Evolutionary conservation across 2,888 invertebrate genomes (phyloP), one percentile per base, ranked within the genome.

Genomic region (Trisateles emortualis): DNA sequence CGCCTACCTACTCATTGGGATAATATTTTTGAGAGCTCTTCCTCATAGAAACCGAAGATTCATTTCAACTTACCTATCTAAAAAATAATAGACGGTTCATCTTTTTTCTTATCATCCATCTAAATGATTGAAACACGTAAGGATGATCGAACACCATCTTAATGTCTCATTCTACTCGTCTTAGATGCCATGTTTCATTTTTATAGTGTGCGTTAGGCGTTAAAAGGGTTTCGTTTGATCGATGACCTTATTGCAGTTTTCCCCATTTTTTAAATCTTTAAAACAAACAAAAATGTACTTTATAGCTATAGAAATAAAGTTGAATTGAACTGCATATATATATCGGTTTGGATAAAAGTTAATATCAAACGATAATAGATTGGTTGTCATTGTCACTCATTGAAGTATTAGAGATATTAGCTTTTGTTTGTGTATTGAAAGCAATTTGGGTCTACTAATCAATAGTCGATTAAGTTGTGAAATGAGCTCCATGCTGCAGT

Each of bases 181-280:
- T 49, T 41, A 29, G 42, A 55, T 52, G 45, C 68, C 63, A 78
- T 83, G 79, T 80, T 82, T 82, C 81, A 82, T 79, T 75, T 76
- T 76, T 75, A 78, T 73, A 74, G 74, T 73, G 69, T 75, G 76
- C 70, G 54, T 50, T 53, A 59, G 81, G 81, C 82, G 79, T 78
- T 83, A 82, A 84, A 82, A 81, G 81, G 84, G 78, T 78, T 74
- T 42, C 49, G 52, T 66, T 71, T 78, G 85, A 84, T 83, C 70
- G 79, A 84, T 76, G 80, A 75, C 68, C 74, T 42, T 44, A 58
- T 53, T 59, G 64, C 59, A 68, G 64, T 68, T 54, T 68, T 62
- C 53, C 40, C 53, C 55, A 49, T 44, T 43, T 30, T 44, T 51
- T 24, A 50, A 9, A 38, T 17, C 43, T 13, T 19, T 4, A 33